A percentile compares a stretch with the other conserved stretches of the same genome.
Evolutionary conservation across 2,113 vertebrate species (phyloP).

Genomic region (Sturnus vulgaris): DNA sequence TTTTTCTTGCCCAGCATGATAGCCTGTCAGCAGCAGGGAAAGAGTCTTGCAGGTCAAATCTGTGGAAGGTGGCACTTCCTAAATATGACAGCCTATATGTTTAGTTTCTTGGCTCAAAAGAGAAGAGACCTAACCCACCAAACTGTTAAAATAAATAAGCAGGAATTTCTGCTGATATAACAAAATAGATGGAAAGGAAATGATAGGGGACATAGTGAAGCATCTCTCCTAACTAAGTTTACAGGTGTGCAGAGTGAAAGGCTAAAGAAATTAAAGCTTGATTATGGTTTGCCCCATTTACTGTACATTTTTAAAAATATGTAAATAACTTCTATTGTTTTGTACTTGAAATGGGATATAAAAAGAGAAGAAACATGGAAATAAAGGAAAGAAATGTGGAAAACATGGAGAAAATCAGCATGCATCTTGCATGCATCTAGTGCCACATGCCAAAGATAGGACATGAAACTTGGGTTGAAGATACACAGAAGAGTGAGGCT

Average conservation of each 20-base stretch:
- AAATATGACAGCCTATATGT: background rate
- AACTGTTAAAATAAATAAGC: background rate
- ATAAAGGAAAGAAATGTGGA: background rate
- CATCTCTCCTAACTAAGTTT: background rate
- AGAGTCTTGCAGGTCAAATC: background rate
- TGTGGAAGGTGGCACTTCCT: background rate
- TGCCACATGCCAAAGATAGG: background rate
- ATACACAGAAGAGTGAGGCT: background rate
- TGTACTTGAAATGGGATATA: background rate
- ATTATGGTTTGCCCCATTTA: background rate
- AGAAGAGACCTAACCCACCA: background rate
- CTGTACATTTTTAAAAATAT: background rate
- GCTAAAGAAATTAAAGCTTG: background rate
- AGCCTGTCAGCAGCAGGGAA: background rate
- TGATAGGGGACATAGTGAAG: background rate
- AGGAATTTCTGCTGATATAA: background rate
- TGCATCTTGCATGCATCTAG: background rate
- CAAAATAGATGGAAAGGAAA: background rate
- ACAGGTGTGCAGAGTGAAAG: background rate
- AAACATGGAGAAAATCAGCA: background rate
- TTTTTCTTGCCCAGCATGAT: background rate
- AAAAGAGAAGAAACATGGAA: background rate
- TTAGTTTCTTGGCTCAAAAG: background rate
- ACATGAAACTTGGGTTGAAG: background rate
- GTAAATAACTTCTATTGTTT: background rate